Conservation (phyloP, 2,797 vertebrate genomes). For the Adelosebastes latens region DNA sequence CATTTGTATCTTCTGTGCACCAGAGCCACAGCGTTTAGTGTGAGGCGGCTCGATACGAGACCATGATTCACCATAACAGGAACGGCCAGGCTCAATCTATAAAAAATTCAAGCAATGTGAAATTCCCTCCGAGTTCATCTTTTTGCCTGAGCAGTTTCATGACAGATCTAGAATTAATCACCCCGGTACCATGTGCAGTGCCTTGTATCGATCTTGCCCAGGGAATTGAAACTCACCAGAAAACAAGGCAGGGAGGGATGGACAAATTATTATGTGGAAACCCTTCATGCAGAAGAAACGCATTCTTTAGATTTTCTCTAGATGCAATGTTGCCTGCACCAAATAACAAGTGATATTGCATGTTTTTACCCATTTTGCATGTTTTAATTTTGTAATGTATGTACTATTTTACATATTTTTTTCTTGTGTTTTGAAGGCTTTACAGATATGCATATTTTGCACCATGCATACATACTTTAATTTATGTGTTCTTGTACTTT, state of each 20-base stretch:
- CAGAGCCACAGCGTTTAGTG: conserved; percentile 20
- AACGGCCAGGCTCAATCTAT: conserved; percentile 49
- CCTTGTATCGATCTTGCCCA: conserved; percentile 74
- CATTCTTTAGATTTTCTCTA: conserved; percentile 50
- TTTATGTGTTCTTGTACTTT: neutral
- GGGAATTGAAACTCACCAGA: conserved; percentile 77
- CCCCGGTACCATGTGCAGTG: conserved; percentile 53
- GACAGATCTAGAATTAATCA: conserved; percentile 82
- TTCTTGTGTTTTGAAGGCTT: neutral
- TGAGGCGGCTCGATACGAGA: conserved; percentile 22
- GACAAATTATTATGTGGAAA: conserved; percentile 76
- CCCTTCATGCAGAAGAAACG: conserved; percentile 68
- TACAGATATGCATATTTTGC: neutral
- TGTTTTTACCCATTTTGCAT: neutral
- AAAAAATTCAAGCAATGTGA: conserved; percentile 68
- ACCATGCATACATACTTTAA: neutral
- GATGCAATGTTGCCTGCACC: conserved; percentile 26
- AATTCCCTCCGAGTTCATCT: conserved; percentile 73
- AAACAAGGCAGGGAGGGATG: conserved; percentile 76
- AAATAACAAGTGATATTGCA: conserved; percentile 15
- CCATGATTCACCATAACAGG: conserved; percentile 44
- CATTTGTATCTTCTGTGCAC: conserved; percentile 57
- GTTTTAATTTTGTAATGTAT: neutral
- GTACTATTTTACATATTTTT: neutral
- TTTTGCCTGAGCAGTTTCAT: conserved; percentile 75